Evolutionary conservation across 2,113 vertebrate species (phyloP).

Genomic region (Syngnathoides biaculeatus): DNA sequence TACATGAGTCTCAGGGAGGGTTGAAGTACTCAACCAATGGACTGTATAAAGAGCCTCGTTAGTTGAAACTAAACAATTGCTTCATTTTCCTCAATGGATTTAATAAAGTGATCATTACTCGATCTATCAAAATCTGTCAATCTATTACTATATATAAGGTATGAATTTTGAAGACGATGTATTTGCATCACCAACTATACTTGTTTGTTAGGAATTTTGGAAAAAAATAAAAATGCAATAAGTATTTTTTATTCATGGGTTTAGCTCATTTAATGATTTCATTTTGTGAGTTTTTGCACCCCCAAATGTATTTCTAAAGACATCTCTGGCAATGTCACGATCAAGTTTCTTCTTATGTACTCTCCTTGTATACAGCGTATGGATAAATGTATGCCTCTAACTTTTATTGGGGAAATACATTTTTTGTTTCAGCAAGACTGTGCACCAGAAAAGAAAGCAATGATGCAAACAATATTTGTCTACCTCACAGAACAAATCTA

Average conservation of each 20-base stretch:
- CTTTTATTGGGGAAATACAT: neutral
- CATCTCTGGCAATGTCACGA: neutral
- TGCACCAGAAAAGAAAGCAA: neutral
- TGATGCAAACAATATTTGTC: neutral
- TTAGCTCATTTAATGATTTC: too few relatives aligned
- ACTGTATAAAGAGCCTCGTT: slow-evolving; percentile 24
- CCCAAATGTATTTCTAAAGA: too few relatives aligned
- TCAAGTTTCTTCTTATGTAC: neutral
- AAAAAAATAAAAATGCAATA: too few relatives aligned
- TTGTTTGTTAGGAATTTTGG: too few relatives aligned
- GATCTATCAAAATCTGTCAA: neutral
- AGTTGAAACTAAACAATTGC: slow-evolving; percentile 23
- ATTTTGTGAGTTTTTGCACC: too few relatives aligned
- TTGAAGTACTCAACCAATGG: neutral
- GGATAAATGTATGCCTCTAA: neutral
- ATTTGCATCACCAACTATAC: too few relatives aligned
- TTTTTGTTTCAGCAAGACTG: neutral
- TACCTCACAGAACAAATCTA: neutral
- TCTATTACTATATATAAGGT: too few relatives aligned
- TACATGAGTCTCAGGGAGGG: slow-evolving; percentile 14
- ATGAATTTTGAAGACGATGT: too few relatives aligned
- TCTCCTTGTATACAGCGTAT: neutral
- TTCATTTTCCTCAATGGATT: neutral
- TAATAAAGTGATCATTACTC: neutral
- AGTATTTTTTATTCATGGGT: too few relatives aligned